phyloP scores from a whole-genome alignment of 2,113 vertebrate genomes.

The Tenebrosternarchus preto region DNA sequence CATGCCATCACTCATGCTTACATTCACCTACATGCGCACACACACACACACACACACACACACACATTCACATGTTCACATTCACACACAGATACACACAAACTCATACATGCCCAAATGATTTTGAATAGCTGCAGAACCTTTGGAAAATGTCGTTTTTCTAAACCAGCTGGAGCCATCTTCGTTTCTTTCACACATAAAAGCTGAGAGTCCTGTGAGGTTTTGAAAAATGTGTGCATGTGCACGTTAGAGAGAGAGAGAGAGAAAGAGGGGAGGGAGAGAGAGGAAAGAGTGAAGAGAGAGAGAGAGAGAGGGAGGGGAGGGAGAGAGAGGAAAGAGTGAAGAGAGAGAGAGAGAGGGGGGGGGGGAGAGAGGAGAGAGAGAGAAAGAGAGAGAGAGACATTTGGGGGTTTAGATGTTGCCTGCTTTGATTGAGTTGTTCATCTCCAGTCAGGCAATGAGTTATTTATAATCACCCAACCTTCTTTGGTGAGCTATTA shows the following conservation, averaged over 20 bases:
- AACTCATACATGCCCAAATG: too few species aligned
- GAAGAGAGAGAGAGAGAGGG: slow-evolving; percentile 9
- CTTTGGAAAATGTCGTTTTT: not conserved
- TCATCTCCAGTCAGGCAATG: slow-evolving; percentile 19
- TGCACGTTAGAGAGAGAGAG: slow-evolving; percentile 6
- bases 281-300: too few species aligned
- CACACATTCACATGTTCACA: too few species aligned
- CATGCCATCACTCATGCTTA: too few species aligned
- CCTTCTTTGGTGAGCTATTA: not conserved
- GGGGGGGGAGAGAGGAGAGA: too few species aligned
- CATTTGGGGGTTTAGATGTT: slow-evolving; percentile 17
- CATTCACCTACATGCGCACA: too few species aligned
- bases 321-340: slow-evolving; percentile 5
- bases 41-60: too few species aligned
- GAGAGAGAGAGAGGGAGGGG: not conserved
- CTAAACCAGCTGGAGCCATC: not conserved
- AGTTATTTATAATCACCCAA: slow-evolving; percentile 28
- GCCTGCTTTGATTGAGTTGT: slow-evolving; percentile 10
- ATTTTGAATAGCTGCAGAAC: too few species aligned
- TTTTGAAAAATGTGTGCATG: not conserved
- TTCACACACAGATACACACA: too few species aligned
- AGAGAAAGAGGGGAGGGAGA: not conserved
- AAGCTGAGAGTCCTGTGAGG: not conserved
- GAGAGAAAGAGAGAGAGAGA: not conserved
- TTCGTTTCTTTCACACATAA: not conserved